These are phyloP conservation scores for Ophion ellenae DNA, from an alignment of 2,888 invertebrate species.

Conservation along the genomic window DNA sequence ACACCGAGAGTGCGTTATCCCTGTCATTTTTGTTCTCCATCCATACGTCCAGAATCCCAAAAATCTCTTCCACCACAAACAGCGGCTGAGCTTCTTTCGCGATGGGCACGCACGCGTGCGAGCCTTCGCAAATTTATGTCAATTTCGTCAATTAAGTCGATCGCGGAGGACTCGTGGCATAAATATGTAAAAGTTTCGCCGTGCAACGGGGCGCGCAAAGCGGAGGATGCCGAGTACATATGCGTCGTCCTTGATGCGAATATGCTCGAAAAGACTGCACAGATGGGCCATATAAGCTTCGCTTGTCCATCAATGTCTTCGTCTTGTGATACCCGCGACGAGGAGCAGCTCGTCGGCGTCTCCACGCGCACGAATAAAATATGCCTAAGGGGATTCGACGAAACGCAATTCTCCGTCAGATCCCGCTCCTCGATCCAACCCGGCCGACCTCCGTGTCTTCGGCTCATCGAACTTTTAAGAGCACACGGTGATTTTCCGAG, in stretches of 20 bases:
- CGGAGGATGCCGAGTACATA: slow-evolving; percentile 63
- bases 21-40: no score
- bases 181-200: slow-evolving; percentile 82
- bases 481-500: slow-evolving; percentile 51
- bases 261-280: slow-evolving; percentile 22
- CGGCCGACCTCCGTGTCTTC: not conserved
- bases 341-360: slow-evolving; percentile 71
- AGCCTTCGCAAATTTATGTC: slow-evolving; percentile 82
- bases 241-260: slow-evolving; percentile 59
- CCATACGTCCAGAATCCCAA: not conserved
- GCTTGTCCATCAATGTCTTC: slow-evolving; percentile 83
- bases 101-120: slow-evolving; percentile 62
- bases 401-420: slow-evolving; percentile 33
- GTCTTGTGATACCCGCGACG: slow-evolving; percentile 65
- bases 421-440: not conserved
- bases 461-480: slow-evolving; percentile 75
- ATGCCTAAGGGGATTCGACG: slow-evolving; percentile 60
- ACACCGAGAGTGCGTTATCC: no score
- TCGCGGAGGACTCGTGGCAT: slow-evolving; percentile 80
- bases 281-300: slow-evolving; percentile 79
- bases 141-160: slow-evolving; percentile 83
- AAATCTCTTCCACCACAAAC: not conserved
- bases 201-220: slow-evolving; percentile 61
- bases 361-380: slow-evolving; percentile 76
- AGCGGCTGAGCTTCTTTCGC: no score